Conservation (phyloP, 2,888 invertebrate species). For the Troides helena region DNA sequence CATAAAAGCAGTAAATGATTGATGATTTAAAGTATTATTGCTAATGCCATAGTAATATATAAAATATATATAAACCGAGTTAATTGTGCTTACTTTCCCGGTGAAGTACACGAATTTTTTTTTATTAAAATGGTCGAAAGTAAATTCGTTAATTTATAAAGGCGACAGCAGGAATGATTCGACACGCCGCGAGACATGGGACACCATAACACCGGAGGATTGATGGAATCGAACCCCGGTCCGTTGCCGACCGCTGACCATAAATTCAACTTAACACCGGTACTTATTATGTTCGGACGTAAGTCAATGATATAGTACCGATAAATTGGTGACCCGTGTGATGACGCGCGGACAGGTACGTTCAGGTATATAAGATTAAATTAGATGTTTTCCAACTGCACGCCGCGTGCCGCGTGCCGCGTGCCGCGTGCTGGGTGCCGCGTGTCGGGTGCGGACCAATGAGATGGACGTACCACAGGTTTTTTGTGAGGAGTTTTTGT, state of each 20-base stretch:
- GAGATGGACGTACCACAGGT: constrained; percentile 44
- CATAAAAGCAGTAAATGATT: too few species aligned
- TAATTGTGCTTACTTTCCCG: too few species aligned
- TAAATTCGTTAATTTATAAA: constrained; percentile 7
- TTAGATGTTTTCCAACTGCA: constrained; percentile 55
- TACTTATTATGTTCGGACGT: constrained; percentile 58
- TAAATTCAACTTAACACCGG: constrained; percentile 60
- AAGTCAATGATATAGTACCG: constrained; percentile 65
- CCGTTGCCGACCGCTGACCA: constrained; percentile 49
- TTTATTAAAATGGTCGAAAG: too few species aligned
- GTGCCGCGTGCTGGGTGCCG: constrained; percentile 33
- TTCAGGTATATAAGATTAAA: constrained; percentile 56
- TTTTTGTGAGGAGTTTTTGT: constrained; percentile 40
- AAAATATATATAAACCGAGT: too few species aligned
- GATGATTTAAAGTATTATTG: too few species aligned
- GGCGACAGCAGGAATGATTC: constrained; percentile 28
- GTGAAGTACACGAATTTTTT: too few species aligned
- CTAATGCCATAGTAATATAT: too few species aligned
- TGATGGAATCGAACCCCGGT: constrained; percentile 34
- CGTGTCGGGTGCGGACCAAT: constrained; percentile 53
- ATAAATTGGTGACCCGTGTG: constrained; percentile 63
- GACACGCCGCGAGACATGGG: constrained; percentile 38
- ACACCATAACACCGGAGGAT: constrained; percentile 33
- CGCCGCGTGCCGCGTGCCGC: constrained; percentile 53
- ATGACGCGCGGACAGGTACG: constrained; percentile 61